These are phyloP conservation scores for Hirtodrosophila trivittata DNA, from an alignment of 2,888 invertebrate genomes.

Conservation along the genomic window DNA sequence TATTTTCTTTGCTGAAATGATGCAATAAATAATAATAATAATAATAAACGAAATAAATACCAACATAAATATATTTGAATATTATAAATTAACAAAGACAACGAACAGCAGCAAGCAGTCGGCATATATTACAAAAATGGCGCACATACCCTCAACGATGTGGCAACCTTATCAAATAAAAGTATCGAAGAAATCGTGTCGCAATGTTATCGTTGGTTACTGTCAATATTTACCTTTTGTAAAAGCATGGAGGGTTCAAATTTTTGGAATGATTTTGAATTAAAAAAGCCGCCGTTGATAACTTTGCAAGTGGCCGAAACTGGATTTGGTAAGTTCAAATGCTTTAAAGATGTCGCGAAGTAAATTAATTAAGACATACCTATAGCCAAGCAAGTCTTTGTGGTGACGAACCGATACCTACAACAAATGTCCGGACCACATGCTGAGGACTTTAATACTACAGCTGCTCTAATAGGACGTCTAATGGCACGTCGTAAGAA, in stretches of 20 bases:
- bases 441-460: slow-evolving; percentile 66
- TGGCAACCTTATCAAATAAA: too few relatives aligned
- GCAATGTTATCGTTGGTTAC: not conserved
- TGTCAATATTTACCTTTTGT: slow-evolving; percentile 30
- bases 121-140: too few relatives aligned
- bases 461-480: slow-evolving; percentile 80
- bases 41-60: too few relatives aligned
- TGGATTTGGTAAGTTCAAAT: slow-evolving; percentile 62
- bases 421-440: slow-evolving; percentile 42
- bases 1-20: slow-evolving; percentile 6
- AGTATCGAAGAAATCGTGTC: not conserved
- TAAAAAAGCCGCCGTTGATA: slow-evolving; percentile 80
- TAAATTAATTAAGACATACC: not conserved
- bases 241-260: slow-evolving; percentile 62
- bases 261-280: slow-evolving; percentile 80
- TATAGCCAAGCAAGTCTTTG: slow-evolving; percentile 66
- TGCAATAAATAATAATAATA: too few relatives aligned
- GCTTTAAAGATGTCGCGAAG: not conserved
- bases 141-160: too few relatives aligned
- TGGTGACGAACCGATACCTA: slow-evolving; percentile 57
- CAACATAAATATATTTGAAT: too few relatives aligned
- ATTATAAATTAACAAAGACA: too few relatives aligned
- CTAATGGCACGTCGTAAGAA: slow-evolving; percentile 82
- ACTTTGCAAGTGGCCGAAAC: slow-evolving; percentile 64
- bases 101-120: too few relatives aligned